Evolutionary conservation across 2,797 vertebrate species (phyloP).

Genomic region (Spinibarbus caldwelli): DNA sequence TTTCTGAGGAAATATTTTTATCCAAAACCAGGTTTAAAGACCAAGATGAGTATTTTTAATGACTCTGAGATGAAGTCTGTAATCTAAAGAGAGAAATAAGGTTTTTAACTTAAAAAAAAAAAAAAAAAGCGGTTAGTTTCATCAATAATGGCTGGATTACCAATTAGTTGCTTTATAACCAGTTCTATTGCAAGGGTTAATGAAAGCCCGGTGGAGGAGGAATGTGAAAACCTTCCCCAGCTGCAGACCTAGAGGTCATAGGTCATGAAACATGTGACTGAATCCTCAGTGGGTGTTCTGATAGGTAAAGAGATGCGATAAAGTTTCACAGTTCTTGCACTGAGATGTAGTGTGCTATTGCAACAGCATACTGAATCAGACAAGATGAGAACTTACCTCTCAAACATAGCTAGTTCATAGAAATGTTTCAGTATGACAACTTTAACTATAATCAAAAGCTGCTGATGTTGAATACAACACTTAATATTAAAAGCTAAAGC

Average conservation of each 20-base stretch:
- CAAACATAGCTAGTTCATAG: neutral
- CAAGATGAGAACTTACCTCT: neutral
- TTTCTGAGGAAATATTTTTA: constrained; percentile 30
- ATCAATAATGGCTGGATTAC: constrained; percentile 63
- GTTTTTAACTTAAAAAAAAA: neutral
- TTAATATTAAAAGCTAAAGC: neutral
- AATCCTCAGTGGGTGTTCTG: constrained; percentile 69
- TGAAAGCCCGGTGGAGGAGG: constrained; percentile 71
- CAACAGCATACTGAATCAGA: neutral
- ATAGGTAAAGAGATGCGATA: constrained; percentile 30
- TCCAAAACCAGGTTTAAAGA: constrained; percentile 40
- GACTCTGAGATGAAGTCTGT: constrained; percentile 17
- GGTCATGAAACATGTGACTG: constrained; percentile 75
- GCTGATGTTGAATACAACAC: neutral
- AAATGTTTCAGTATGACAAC: neutral
- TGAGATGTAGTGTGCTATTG: neutral
- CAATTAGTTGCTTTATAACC: constrained; percentile 66
- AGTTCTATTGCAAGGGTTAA: constrained; percentile 74
- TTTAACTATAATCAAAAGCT: constrained; percentile 5
- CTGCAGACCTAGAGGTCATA: constrained; percentile 74
- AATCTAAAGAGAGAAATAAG: constrained; percentile 27
- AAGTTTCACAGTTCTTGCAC: constrained; percentile 1
- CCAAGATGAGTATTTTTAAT: constrained; percentile 30
- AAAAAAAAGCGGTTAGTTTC: constrained; percentile 30
- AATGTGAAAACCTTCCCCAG: constrained; percentile 76